Evolutionary conservation across 2,888 invertebrate species (phyloP), one percentile per base, ranked within the genome.

Genomic region (Mystacides longicornis): DNA sequence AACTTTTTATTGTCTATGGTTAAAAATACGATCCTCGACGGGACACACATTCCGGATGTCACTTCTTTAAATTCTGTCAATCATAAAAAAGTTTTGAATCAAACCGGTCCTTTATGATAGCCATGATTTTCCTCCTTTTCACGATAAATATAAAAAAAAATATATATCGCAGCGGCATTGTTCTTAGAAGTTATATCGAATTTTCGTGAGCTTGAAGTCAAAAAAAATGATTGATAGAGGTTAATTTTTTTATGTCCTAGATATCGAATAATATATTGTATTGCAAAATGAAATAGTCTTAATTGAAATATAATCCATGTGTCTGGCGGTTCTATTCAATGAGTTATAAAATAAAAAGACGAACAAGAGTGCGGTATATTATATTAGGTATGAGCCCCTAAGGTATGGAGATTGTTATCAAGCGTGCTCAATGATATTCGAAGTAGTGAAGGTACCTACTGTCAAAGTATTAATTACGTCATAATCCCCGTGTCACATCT

Each of bases 401-500:
- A n/a, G n/a, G n/a, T 11, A 37, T 16, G 16, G 16, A 37, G 37
- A 37, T 37, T 7, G 14, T 37, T 37, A 37, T 37, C 37, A 37
- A 37, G 16, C 14, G 14, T n/a, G 37, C 16, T 37, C 37, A 37
- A 16, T 37, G 37, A 37, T 37, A 37, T 37, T 7, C 37, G 37
- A n/a, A n/a, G n/a, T n/a, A n/a, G n/a, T n/a, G n/a, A n/a, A n/a
- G n/a, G n/a, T n/a, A n/a, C n/a, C n/a, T n/a, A n/a, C n/a, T 37
- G 16, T 37, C 37, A 37, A 37, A 37, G 37, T 37, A 37, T 37
- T 37, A 37, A 37, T 60, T 54, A 60, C 54, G 57, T 60, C 60
- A 57, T 60, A 60, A 60, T 60, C 59, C 55, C 50, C 51, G 23
- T 57, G 60, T 60, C 60, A 55, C 57, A 57, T 52, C 57, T 43